Percentiles rank a stretch among this genome's conserved stretches.
Evolutionary conservation across 2,113 vertebrate genomes (phyloP).

Genomic region (Hydrochoerus hydrochaeris): DNA sequence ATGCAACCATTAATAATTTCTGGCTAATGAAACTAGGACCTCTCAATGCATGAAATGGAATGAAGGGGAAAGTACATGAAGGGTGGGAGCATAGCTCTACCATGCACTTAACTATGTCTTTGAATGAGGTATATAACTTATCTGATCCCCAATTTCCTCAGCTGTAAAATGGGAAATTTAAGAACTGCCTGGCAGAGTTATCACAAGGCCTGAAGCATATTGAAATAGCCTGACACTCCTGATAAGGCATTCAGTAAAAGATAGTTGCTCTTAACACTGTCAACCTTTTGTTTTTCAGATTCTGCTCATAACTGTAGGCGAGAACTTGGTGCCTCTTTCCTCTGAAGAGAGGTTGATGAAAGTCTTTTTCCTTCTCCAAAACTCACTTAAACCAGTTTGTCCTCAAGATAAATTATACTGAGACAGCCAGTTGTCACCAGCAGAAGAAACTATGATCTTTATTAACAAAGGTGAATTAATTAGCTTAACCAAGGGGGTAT

Average conservation of each 20-base stretch:
- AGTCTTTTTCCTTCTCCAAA: slow-evolving; percentile 74
- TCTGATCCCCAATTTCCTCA: not conserved
- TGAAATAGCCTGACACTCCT: not conserved
- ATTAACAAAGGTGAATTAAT: slow-evolving; percentile 80
- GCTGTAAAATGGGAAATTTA: not conserved
- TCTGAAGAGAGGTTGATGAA: slow-evolving; percentile 63
- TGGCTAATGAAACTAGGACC: not conserved
- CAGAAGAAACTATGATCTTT: slow-evolving; percentile 74
- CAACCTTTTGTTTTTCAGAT: slow-evolving; percentile 78
- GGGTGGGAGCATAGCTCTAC: not conserved
- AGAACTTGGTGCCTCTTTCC: slow-evolving; percentile 72
- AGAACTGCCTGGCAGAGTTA: not conserved
- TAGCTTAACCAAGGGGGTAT: slow-evolving; percentile 66
- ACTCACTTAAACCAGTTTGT: slow-evolving; percentile 66
- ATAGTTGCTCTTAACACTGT: slow-evolving; percentile 24
- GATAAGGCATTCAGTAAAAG: slow-evolving; percentile 31
- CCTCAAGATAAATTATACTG: slow-evolving; percentile 61
- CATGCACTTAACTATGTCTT: not conserved
- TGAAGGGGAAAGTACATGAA: not conserved
- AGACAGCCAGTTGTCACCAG: slow-evolving; percentile 70
- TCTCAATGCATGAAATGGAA: not conserved
- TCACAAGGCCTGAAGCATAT: not conserved
- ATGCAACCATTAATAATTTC: slow-evolving; percentile 21
- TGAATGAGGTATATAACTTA: not conserved
- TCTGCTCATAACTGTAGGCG: slow-evolving; percentile 62